Conservation (phyloP, 2,113 vertebrate species). For the Malurus alboscapulatus region DNA sequence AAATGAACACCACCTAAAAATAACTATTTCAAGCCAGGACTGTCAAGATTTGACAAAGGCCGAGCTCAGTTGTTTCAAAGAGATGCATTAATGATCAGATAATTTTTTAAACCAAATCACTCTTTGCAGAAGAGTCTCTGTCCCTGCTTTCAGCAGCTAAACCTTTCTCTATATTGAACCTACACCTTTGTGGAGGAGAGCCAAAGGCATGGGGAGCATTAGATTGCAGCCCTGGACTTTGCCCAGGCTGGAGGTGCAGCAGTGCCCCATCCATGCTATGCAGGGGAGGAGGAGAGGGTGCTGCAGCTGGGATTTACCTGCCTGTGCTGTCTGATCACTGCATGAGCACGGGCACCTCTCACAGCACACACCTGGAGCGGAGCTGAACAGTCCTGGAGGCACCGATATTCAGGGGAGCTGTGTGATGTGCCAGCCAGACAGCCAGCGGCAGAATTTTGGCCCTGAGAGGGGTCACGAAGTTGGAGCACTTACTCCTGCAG, state of each 20-base stretch:
- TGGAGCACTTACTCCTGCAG: neutral
- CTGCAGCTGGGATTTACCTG: neutral
- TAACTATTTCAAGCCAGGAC: neutral
- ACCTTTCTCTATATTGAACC: neutral
- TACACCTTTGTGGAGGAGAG: neutral
- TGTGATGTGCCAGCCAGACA: neutral
- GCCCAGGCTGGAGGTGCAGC: neutral
- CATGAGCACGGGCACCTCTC: neutral
- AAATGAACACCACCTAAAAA: neutral
- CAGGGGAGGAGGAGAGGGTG: neutral
- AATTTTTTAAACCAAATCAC: neutral
- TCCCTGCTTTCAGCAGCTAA: neutral
- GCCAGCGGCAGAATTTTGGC: neutral
- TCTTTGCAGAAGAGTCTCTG: neutral
- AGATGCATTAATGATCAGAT: accelerated
- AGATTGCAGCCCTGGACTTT: neutral
- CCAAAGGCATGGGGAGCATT: neutral
- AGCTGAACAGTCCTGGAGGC: neutral
- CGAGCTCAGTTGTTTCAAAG: neutral
- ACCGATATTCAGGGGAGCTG: neutral
- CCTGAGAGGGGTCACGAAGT: neutral
- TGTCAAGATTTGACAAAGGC: neutral
- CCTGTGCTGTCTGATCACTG: accelerated
- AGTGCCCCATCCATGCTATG: accelerated
- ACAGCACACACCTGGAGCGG: neutral